Evolutionary conservation across 1,140 invertebrate species (phyloP), one percentile per base, ranked within the genome.

Genomic region (Drosophila prosaltans): DNA sequence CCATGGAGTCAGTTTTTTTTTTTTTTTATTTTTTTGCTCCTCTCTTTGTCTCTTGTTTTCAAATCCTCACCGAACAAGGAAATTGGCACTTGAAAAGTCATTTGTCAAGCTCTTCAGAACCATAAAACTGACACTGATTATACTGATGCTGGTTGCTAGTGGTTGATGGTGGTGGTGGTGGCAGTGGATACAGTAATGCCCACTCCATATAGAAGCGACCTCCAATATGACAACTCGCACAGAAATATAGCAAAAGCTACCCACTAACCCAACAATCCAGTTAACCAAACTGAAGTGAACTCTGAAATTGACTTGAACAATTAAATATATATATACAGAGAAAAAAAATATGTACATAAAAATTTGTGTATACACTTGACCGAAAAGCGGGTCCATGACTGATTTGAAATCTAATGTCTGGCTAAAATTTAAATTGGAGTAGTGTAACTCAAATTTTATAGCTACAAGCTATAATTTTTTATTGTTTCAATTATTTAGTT

Each of bases 41-140:
- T 59, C 58, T 2, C 66, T 76, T 70, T 77, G 55, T 64, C 62
- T 51, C 24, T 26, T 2, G 64, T 66, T 72, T 63, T 26, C 16
- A 39, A 39, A 59, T 39, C 32, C 57, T 39, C 45, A 51, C 45
- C 45, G 36, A 59, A 59, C 57, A 59, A 59, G 57, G 57, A 59
- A 59, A 59, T 59, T 59, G 57, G 36, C 57, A 59, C 57, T 59
- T 59, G 57, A 59, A 59, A 59, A 59, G 57, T 59, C 57, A 59
- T 59, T 59, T 59, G 57, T 59, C 57, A 59, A 59, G 36, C 57
- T 59, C 57, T 59, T 59, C 32, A 59, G 30, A 59, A 59, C 55
- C 55, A 58, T 36, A 58, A 32, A 58, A 58, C 55, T 32, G 55
- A 58, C 55, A 58, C 57, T 59, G 57, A 59, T 59, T 59, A 59